A percentile compares a stretch with the other conserved stretches of the same genome.
phyloP scores from a whole-genome alignment of 2,888 invertebrate genomes.

The Syrphus vitripennis region DNA sequence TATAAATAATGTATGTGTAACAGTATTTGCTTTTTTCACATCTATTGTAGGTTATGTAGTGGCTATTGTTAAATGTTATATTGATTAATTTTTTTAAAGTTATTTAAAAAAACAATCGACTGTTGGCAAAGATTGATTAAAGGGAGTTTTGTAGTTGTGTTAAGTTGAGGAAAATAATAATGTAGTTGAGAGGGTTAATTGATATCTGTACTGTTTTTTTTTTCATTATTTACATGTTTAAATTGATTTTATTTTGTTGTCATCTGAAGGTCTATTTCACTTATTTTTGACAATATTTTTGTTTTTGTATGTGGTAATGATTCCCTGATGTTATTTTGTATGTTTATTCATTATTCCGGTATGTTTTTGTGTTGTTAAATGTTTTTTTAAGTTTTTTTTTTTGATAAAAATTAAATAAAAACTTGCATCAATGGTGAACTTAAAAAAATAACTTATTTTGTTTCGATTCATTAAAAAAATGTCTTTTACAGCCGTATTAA shows the following conservation, averaged over 20 bases:
- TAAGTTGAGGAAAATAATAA: conserved; percentile 75
- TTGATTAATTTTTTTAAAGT: conserved; percentile 69
- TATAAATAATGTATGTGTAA: conserved; percentile 47
- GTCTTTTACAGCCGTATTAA: too few species aligned
- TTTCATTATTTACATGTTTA: conserved; percentile 34
- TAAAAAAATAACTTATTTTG: background rate
- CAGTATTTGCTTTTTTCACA: conserved; percentile 37
- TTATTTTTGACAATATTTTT: conserved; percentile 58
- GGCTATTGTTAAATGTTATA: conserved; percentile 67
- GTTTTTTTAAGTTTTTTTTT: background rate
- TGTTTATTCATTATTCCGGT: conserved; percentile 74
- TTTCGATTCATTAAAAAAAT: background rate
- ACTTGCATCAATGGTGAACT: background rate
- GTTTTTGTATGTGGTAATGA: conserved; percentile 47
- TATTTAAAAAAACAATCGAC: conserved; percentile 80
- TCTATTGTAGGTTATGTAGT: conserved; percentile 69
- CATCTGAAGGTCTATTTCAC: conserved; percentile 58
- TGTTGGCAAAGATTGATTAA: conserved; percentile 84
- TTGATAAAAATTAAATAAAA: background rate
- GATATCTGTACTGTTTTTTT: conserved; percentile 65
- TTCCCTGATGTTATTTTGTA: conserved; percentile 62
- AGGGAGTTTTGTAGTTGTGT: conserved; percentile 82
- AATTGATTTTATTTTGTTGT: conserved; percentile 35
- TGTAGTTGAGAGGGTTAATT: conserved; percentile 49
- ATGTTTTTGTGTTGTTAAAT: conserved; percentile 39